Evolutionary conservation across 2,113 vertebrate species (phyloP), one percentile per base, ranked within the genome.

Genomic region (Leiothrix lutea): DNA sequence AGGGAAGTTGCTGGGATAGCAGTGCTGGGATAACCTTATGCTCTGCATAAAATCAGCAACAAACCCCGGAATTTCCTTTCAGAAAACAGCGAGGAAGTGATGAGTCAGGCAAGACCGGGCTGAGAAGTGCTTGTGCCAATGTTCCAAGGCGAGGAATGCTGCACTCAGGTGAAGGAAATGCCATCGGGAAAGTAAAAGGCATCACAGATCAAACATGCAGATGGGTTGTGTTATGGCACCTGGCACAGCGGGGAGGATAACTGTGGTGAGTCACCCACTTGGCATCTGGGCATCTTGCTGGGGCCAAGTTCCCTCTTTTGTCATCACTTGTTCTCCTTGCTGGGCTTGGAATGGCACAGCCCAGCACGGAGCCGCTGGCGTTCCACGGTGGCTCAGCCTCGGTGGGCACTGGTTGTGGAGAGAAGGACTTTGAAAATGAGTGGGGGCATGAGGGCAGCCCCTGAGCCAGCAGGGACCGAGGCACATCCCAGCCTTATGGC

Each of bases 381-480:
- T 5, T 18, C 24, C 57, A 21, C 0, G 1, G 45, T 0, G 0
- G 24, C 44, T 83, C 19, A 6, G 77, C 33, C 28, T 17, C 0
- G 0, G 5, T 2, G 53, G 65, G 47, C 25, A 8, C 42, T 0
- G 12, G 5, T 17, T 36, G 5, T 7, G 8, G n/a, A 36, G 62
- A 40, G 3, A 48, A 36, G 56, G 15, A n/a, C 11, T 19, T 12
- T 7, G 15, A n/a, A 35, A 45, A 14, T 22, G 69, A 60, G 62
- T 0, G 0, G 50, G 50, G 35, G 11, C 6, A 8, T 11, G 12
- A 1, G 17, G 38, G 26, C 42, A 57, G 50, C 35, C 35, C 42
- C 26, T 1, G 12, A 1, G 17, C 14, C 2, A 4, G 60, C 23
- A 25, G 36, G 21, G 15, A 38, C 10, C 0, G 1, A 40, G 40